Conservation (phyloP, 2,797 vertebrate genomes). For the Thalassophryne amazonica region DNA sequence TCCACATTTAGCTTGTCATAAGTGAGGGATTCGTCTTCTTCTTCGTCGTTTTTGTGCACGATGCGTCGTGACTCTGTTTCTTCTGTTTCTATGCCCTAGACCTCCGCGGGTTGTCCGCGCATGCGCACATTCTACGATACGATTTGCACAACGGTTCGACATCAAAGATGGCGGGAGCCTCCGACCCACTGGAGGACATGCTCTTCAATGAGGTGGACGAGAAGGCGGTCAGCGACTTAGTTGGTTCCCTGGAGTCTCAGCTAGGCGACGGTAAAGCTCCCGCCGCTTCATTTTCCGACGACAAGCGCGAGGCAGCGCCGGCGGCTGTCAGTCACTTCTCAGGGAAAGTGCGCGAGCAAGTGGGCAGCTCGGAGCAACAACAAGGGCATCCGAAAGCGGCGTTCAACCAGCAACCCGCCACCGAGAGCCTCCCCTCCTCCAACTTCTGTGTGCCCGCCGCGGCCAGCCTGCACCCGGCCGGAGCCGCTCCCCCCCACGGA, state of each 20-base stretch:
- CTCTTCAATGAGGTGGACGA: slow-evolving; percentile 88
- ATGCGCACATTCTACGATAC: slow-evolving; percentile 72
- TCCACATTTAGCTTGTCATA: too few species aligned
- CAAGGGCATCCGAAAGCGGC: slow-evolving; percentile 73
- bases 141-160: slow-evolving; percentile 78
- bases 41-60: too few species aligned
- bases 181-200: slow-evolving; percentile 84
- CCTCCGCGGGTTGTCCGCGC: slow-evolving; percentile 52
- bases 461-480: slow-evolving; percentile 62
- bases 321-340: slow-evolving; percentile 65
- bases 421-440: slow-evolving; percentile 56
- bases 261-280: slow-evolving; percentile 74
- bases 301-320: slow-evolving; percentile 58
- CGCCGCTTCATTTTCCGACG: slow-evolving; percentile 50
- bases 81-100: slow-evolving; percentile 43
- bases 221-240: slow-evolving; percentile 85
- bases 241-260: slow-evolving; percentile 85
- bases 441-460: slow-evolving; percentile 46
- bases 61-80: slow-evolving; percentile 1
- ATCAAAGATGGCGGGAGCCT: slow-evolving; percentile 82
- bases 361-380: slow-evolving; percentile 72
- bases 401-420: slow-evolving; percentile 62
- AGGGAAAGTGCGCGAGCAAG: slow-evolving; percentile 75
- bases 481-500: slow-evolving; percentile 52
- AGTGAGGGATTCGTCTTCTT: too few species aligned